These are phyloP conservation scores for Drosophila incognita DNA, from an alignment of 2,888 invertebrate genomes.

Conservation along the genomic window DNA sequence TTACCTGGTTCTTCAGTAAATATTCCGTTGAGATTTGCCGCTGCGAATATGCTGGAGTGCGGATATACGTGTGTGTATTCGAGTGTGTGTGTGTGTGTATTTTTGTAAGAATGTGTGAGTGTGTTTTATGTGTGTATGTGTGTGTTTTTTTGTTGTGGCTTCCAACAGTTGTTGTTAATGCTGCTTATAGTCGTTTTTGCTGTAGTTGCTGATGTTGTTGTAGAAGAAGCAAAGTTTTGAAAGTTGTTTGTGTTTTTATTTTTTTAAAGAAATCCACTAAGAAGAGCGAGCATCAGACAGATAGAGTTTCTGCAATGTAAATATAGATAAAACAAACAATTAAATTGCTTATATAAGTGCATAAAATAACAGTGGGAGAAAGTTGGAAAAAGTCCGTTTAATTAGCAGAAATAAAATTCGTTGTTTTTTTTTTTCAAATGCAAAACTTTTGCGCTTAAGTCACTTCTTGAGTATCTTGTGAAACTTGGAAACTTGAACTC, in stretches of 20 bases:
- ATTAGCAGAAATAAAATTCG: not conserved
- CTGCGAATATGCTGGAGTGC: slow-evolving; percentile 37
- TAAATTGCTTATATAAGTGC: slow-evolving; percentile 33
- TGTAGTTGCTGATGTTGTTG: slow-evolving; percentile 33
- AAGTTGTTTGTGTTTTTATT: slow-evolving; percentile 51
- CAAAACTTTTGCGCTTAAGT: slow-evolving; percentile 10
- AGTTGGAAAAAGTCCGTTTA: not conserved
- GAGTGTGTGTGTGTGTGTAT: slow-evolving; percentile 1
- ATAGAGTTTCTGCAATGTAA: slow-evolving; percentile 69
- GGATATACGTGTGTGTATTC: slow-evolving; percentile 8
- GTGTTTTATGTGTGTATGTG: slow-evolving; percentile 24
- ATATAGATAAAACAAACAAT: slow-evolving; percentile 33
- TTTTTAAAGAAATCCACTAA: slow-evolving; percentile 71
- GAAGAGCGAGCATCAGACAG: slow-evolving; percentile 71
- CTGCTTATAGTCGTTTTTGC: slow-evolving; percentile 14
- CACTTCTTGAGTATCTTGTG: not conserved
- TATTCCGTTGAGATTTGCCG: slow-evolving; percentile 71
- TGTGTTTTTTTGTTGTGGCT: slow-evolving; percentile 33
- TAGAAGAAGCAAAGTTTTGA: slow-evolving; percentile 55
- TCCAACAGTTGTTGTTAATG: slow-evolving; percentile 23
- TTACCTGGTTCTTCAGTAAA: slow-evolving; percentile 64
- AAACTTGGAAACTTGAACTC: not conserved
- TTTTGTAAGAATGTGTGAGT: slow-evolving; percentile 9
- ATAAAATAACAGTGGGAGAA: not conserved
- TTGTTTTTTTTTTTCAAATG: not conserved